Evolutionary conservation across 2,797 vertebrate genomes (phyloP).

Genomic region (Emydoidea blandingii): DNA sequence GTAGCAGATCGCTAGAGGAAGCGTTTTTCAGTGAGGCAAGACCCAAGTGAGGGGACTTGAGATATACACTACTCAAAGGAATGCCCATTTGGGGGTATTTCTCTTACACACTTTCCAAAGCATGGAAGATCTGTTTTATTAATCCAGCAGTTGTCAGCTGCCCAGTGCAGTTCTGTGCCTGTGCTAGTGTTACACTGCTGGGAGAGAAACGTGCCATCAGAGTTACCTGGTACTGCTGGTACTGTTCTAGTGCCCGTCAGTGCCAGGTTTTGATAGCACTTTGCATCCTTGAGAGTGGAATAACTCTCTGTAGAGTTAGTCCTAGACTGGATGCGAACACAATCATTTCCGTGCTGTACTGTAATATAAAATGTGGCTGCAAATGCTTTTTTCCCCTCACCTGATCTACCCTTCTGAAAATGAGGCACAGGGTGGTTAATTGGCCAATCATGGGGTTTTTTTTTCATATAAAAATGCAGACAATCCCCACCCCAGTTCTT

Average conservation of each 20-base stretch:
- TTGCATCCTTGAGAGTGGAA: conserved; percentile 81
- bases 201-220: conserved; percentile 68
- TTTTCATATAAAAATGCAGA: rapidly evolving
- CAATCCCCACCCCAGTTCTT: background rate
- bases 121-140: background rate
- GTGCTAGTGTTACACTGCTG: conserved; percentile 80
- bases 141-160: conserved; percentile 79
- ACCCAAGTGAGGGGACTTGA: background rate
- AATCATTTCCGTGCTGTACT: background rate
- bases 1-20: background rate
- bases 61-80: rapidly evolving
- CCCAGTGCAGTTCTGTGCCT: conserved; percentile 60
- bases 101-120: background rate
- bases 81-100: rapidly evolving
- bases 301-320: conserved; percentile 68
- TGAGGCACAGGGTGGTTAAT: background rate
- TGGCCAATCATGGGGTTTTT: background rate
- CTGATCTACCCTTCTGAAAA: background rate
- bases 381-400: background rate
- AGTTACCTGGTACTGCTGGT: background rate
- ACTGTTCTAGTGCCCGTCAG: conserved; percentile 65
- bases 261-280: conserved; percentile 52
- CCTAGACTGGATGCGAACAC: conserved; percentile 80
- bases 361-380: background rate
- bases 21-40: background rate